Conservation (phyloP, 1,140 invertebrate species). For the Temnothorax nylanderi region DNA sequence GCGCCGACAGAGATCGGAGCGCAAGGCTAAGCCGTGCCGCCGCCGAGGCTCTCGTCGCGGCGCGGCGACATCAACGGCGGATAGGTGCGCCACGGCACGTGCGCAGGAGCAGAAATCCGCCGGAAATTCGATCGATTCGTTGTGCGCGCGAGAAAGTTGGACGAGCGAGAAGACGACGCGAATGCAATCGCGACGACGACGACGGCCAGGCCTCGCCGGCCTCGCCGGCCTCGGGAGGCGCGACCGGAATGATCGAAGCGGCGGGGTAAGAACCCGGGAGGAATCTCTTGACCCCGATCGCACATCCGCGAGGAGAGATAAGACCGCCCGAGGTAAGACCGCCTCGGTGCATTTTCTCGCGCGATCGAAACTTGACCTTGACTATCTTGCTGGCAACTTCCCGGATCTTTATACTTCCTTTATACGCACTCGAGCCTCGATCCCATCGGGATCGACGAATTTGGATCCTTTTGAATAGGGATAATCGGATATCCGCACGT, state of each 20-base stretch:
- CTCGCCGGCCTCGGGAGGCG: neutral
- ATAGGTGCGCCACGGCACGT: constrained; percentile 76
- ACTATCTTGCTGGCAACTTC: neutral
- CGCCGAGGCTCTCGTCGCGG: constrained; percentile 47
- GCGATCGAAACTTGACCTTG: constrained; percentile 74
- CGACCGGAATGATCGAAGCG: constrained; percentile 49
- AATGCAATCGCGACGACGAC: constrained; percentile 43
- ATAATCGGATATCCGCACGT: no score
- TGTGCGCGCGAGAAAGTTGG: constrained; percentile 65
- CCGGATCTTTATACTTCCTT: neutral
- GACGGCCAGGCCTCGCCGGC: neutral
- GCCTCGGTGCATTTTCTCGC: constrained; percentile 48
- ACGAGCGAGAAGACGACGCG: constrained; percentile 57
- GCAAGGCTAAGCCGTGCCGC: constrained; percentile 19
- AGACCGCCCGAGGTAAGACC: constrained; percentile 19
- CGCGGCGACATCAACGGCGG: constrained; percentile 62
- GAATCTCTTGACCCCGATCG: constrained; percentile 72
- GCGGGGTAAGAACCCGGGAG: constrained; percentile 27
- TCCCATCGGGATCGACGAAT: neutral
- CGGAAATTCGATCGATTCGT: constrained; percentile 77
- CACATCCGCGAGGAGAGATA: neutral
- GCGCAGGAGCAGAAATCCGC: constrained; percentile 68
- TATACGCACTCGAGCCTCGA: neutral
- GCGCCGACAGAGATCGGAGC: constrained; percentile 44
- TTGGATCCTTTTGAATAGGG: neutral